Conservation (phyloP, 2,888 invertebrate genomes). For the Lacanobia oleracea region DNA sequence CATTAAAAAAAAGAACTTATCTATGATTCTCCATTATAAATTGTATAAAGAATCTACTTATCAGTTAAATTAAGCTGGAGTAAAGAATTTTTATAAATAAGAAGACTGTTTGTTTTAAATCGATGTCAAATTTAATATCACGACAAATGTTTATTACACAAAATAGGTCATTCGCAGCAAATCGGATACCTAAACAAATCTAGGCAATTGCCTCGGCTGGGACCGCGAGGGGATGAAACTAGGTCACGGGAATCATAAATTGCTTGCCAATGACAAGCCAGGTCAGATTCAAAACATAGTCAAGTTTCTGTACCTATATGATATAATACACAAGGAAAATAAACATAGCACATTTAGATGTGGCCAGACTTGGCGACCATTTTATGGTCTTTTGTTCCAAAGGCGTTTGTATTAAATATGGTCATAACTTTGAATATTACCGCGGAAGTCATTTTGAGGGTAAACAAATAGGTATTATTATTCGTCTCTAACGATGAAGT, state of each 20-base stretch:
- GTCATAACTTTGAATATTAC: constrained; percentile 52
- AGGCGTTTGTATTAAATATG: constrained; percentile 56
- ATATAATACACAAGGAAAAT: constrained; percentile 57
- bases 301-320: constrained; percentile 19
- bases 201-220: constrained; percentile 57
- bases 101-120: neutral
- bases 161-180: constrained; percentile 49
- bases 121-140: neutral
- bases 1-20: no score
- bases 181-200: constrained; percentile 56
- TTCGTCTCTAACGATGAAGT: constrained; percentile 23
- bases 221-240: constrained; percentile 61
- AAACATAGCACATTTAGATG: constrained; percentile 48
- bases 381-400: constrained; percentile 61
- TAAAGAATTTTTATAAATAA: no score
- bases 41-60: no score
- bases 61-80: no score
- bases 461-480: constrained; percentile 48
- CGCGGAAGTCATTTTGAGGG: constrained; percentile 59
- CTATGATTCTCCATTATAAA: no score
- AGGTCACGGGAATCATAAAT: constrained; percentile 64
- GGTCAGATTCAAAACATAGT: constrained; percentile 50
- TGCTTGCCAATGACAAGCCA: constrained; percentile 61
- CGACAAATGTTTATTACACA: constrained; percentile 11
- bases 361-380: constrained; percentile 49